These are phyloP conservation scores for Platysternon megacephalum DNA, from an alignment of 2,113 vertebrate genomes.

Conservation along the genomic window DNA sequence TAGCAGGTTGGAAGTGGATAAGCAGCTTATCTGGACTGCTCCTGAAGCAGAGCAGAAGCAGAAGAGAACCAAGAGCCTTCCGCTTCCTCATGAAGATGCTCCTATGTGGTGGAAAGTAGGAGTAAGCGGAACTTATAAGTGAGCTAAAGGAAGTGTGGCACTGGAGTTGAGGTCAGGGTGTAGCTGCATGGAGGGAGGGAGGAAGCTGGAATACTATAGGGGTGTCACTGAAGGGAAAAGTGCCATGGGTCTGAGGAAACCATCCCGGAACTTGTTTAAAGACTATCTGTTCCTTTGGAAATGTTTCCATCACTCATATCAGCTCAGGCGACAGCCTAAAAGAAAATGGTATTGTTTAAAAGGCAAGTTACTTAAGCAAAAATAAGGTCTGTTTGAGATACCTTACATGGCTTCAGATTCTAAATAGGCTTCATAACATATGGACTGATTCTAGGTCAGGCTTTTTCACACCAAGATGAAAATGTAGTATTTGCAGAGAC, in stretches of 20 bases:
- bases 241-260: not conserved
- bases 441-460: not conserved
- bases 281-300: rapidly evolving
- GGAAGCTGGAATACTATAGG: not conserved
- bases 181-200: rapidly evolving
- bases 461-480: not conserved
- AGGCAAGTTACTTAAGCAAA: not conserved
- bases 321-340: rapidly evolving
- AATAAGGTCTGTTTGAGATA: not conserved
- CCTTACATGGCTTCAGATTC: rapidly evolving
- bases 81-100: not conserved
- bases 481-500: not conserved
- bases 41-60: not conserved
- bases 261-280: rapidly evolving
- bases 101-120: rapidly evolving
- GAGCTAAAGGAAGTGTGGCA: not conserved
- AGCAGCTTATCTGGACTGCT: not conserved
- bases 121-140: rapidly evolving
- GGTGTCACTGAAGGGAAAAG: rapidly evolving
- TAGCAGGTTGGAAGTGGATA: not conserved
- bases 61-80: rapidly evolving
- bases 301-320: rapidly evolving
- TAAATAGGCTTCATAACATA: not conserved
- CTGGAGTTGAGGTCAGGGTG: not conserved
- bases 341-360: not conserved